phyloP scores from a whole-genome alignment of 2,797 vertebrate species.

The Spondyliosoma cantharus region DNA sequence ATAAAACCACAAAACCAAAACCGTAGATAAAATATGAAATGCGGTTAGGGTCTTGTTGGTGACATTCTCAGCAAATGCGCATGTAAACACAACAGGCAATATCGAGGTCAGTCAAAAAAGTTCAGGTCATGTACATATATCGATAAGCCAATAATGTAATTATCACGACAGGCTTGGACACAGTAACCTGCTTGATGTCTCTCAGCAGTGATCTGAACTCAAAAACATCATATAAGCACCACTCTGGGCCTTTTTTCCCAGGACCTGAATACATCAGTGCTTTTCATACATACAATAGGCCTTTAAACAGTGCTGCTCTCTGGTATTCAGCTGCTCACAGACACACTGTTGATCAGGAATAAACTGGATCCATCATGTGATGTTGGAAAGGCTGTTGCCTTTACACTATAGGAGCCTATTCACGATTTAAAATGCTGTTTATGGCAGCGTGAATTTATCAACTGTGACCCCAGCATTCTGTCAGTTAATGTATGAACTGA shows the following conservation, averaged over 20 bases:
- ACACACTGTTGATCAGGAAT: conserved; percentile 42
- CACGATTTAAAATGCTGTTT: neutral
- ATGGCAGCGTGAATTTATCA: neutral
- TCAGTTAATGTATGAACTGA: neutral
- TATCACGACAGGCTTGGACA: no score
- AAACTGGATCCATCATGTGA: conserved; percentile 63
- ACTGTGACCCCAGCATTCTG: neutral
- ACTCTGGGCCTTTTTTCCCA: neutral
- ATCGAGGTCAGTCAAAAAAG: no score
- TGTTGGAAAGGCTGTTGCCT: conserved; percentile 22
- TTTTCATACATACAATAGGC: conserved; percentile 44
- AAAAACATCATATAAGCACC: neutral
- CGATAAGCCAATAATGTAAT: no score
- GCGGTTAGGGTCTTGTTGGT: no score
- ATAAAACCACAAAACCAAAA: no score
- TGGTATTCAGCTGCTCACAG: conserved; percentile 34
- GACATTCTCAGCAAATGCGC: no score
- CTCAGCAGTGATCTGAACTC: neutral
- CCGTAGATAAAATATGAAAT: no score
- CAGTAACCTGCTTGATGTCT: neutral
- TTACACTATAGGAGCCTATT: conserved; percentile 28
- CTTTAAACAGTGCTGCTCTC: conserved; percentile 37
- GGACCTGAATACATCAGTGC: conserved; percentile 6
- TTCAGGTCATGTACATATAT: no score
- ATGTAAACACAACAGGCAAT: no score